Evolutionary conservation across 2,888 invertebrate species (phyloP).

Genomic region (Lithosia quadra): DNA sequence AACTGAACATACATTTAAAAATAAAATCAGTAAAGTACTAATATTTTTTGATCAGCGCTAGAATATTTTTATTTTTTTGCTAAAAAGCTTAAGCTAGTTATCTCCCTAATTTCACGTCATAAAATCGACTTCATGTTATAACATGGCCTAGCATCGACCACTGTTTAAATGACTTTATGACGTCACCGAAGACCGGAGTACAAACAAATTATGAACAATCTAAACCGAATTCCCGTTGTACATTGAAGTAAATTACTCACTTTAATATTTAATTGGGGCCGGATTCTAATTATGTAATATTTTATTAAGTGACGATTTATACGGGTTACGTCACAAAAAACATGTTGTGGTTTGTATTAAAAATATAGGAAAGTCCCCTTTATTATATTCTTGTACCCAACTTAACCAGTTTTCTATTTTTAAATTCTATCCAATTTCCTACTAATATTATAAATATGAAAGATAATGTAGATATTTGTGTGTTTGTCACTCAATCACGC

Average conservation of each 20-base stretch:
- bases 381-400: not conserved
- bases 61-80: too few relatives aligned
- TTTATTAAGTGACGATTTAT: constrained; percentile 1
- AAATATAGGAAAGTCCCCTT: not conserved
- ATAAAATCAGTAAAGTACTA: too few relatives aligned
- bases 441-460: too few relatives aligned
- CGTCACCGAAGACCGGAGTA: constrained; percentile 10
- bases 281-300: constrained; percentile 7
- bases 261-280: constrained; percentile 1
- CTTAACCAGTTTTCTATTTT: not conserved
- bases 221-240: constrained; percentile 15
- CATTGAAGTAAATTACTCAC: constrained; percentile 16
- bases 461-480: too few relatives aligned
- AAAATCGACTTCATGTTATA: not conserved
- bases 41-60: too few relatives aligned
- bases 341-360: not conserved
- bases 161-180: constrained; percentile 8
- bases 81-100: not conserved
- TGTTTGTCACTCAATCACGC: too few relatives aligned
- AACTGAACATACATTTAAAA: too few relatives aligned
- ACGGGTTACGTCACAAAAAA: not conserved
- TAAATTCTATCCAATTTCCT: not conserved
- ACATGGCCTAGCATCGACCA: constrained; percentile 15
- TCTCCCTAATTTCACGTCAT: not conserved
- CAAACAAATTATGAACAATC: constrained; percentile 20